A percentile compares a stretch with the other conserved stretches of the same genome.
These are phyloP conservation scores for Dicranocentrus wangi DNA, from an alignment of 2,888 invertebrate species.

Conservation along the genomic window DNA sequence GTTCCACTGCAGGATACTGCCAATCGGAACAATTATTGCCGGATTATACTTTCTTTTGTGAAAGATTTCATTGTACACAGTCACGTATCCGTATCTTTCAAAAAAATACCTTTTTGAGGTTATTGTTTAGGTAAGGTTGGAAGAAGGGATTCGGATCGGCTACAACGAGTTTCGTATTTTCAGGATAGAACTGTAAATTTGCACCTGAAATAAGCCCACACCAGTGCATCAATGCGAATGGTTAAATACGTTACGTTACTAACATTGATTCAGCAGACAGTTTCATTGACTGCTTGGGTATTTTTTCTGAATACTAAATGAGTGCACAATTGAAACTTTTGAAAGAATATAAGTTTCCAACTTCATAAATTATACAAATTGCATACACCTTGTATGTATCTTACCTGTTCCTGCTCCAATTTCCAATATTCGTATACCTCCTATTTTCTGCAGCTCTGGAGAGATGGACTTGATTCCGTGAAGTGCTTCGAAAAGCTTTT, in stretches of 20 bases:
- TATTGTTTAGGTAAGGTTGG: constrained; percentile 52
- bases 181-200: constrained; percentile 68
- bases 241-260: too few species aligned
- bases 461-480: constrained; percentile 52
- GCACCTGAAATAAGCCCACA: constrained; percentile 61
- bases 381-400: not conserved
- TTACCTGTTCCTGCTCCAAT: constrained; percentile 70
- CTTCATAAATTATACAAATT: not conserved
- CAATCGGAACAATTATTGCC: too few species aligned
- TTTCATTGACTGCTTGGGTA: too few species aligned
- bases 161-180: constrained; percentile 63
- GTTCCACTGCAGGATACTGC: constrained; percentile 65
- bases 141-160: constrained; percentile 67
- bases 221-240: too few species aligned
- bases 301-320: too few species aligned
- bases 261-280: too few species aligned
- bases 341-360: too few species aligned
- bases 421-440: constrained; percentile 66
- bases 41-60: too few species aligned
- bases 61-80: too few species aligned
- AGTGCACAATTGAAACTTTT: too few species aligned
- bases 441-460: constrained; percentile 48
- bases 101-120: constrained; percentile 51
- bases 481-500: constrained; percentile 58
- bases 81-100: not conserved